phyloP scores from a whole-genome alignment of 2,797 vertebrate genomes.

The Lerista edwardsae region DNA sequence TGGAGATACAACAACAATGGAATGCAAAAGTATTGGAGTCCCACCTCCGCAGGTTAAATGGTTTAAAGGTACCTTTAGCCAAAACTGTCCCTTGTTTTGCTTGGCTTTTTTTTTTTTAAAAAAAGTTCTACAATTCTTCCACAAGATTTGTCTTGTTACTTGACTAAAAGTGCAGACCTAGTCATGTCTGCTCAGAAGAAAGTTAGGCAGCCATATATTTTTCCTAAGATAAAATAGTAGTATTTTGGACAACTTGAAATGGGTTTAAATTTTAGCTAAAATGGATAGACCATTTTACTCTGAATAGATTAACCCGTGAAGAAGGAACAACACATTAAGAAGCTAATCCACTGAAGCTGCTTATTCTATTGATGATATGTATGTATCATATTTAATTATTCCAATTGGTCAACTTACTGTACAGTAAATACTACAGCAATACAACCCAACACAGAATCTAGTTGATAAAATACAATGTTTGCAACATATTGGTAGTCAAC shows the following conservation, averaged over 20 bases:
- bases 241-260: not conserved
- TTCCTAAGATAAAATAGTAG: not conserved
- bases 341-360: not conserved
- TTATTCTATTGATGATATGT: too few relatives aligned
- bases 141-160: not conserved
- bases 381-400: too few relatives aligned
- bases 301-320: not conserved
- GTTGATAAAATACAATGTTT: not conserved
- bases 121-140: not conserved
- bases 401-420: not conserved
- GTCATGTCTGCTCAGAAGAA: too few relatives aligned
- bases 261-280: not conserved
- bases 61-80: constrained; percentile 90
- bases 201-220: not conserved
- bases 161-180: too few relatives aligned
- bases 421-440: not conserved
- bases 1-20: constrained; percentile 88
- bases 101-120: constrained; percentile 36
- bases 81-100: constrained; percentile 9
- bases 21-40: constrained; percentile 88
- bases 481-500: not conserved
- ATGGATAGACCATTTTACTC: not conserved
- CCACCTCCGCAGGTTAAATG: constrained; percentile 89
- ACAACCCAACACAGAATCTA: not conserved
- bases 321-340: not conserved